Evolutionary conservation across 1,140 invertebrate species (phyloP).

Genomic region (Babylonia areolata): DNA sequence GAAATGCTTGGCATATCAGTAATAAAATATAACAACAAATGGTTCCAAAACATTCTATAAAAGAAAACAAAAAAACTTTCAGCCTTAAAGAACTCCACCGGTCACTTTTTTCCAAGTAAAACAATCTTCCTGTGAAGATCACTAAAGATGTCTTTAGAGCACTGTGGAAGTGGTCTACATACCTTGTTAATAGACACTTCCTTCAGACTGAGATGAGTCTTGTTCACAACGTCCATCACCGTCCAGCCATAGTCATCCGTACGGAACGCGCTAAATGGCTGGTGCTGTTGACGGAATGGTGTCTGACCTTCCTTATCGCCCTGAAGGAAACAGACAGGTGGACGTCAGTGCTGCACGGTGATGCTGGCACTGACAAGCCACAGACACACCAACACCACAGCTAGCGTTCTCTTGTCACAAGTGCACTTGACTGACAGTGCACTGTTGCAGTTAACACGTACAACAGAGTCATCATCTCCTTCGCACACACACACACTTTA

Average conservation of each 20-base stretch:
- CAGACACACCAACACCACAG: not conserved
- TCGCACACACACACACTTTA: not conserved
- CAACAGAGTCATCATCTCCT: too few species aligned
- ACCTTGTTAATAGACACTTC: conserved; percentile 88
- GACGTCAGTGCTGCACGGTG: too few species aligned
- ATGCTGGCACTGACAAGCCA: not conserved
- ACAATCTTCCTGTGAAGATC: too few species aligned
- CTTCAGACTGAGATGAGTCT: conserved; percentile 93
- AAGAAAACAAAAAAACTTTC: too few species aligned
- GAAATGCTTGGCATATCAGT: too few species aligned
- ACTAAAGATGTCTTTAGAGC: too few species aligned
- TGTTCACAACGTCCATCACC: conserved; percentile 84
- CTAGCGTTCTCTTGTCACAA: not conserved
- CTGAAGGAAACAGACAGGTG: conserved; percentile 64
- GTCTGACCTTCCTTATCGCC: conserved; percentile 82
- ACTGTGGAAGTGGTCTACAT: not conserved
- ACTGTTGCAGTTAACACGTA: not conserved
- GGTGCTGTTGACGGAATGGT: conserved; percentile 72
- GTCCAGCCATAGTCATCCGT: conserved; percentile 96
- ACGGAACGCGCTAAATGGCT: conserved; percentile 81
- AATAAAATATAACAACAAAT: too few species aligned
- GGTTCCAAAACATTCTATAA: too few species aligned
- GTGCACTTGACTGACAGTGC: not conserved
- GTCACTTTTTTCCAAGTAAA: too few species aligned
- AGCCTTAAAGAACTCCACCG: too few species aligned